Conservation (phyloP, 2,797 vertebrate species). For the Merluccius polli region DNA sequence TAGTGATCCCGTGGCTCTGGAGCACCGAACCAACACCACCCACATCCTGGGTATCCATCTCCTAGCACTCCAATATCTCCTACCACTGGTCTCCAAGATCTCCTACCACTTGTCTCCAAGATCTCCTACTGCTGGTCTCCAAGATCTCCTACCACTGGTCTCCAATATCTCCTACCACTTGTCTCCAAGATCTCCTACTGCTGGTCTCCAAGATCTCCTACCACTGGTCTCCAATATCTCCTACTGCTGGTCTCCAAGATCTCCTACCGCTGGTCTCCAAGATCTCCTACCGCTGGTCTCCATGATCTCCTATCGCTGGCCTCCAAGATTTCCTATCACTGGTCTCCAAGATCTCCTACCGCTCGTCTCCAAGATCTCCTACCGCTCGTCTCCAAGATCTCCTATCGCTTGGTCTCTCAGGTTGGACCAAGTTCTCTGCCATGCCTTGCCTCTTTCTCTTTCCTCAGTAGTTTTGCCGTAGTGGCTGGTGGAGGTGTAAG, state of each 20-base stretch:
- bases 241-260: no score
- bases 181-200: not conserved
- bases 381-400: not conserved
- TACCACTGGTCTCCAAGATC: no score
- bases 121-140: not conserved
- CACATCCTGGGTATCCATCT: no score
- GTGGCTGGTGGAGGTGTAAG: slow-evolving; percentile 14
- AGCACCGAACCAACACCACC: no score
- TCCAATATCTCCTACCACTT: no score
- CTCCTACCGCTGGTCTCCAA: no score
- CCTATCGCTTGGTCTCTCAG: not conserved
- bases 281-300: not conserved
- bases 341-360: not conserved
- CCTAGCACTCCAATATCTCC: no score
- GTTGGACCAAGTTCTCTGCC: not conserved
- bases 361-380: not conserved
- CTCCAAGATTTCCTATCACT: no score
- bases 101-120: not conserved
- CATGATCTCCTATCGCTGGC: no score
- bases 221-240: not conserved
- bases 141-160: not conserved
- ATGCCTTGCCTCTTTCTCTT: not conserved
- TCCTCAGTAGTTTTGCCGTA: slow-evolving; percentile 5
- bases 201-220: no score
- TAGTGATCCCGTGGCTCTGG: no score